Percentiles rank a stretch among this genome's conserved stretches.
These are phyloP conservation scores for Eupithecia centaureata DNA, from an alignment of 2,888 invertebrate species.

Conservation along the genomic window DNA sequence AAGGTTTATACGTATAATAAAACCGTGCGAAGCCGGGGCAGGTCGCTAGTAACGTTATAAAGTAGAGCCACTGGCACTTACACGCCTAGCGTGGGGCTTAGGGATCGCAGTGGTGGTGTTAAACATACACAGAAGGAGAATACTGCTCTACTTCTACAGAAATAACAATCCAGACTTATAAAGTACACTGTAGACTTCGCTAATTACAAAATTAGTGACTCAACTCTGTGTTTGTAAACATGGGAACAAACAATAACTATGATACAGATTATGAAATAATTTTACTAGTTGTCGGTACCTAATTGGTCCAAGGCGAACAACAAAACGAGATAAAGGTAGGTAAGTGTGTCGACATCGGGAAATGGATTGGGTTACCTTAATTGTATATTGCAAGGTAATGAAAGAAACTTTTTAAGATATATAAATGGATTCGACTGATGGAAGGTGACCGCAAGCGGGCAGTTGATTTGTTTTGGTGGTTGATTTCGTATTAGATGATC, in stretches of 20 bases:
- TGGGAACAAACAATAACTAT: constrained; percentile 6
- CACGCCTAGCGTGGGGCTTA: too few species aligned
- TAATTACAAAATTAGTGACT: neutral
- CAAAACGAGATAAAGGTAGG: constrained; percentile 38
- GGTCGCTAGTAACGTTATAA: too few species aligned
- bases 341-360: constrained; percentile 40
- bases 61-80: too few species aligned
- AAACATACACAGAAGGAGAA: too few species aligned
- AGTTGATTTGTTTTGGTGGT: constrained; percentile 41
- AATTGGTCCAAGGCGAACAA: constrained; percentile 45
- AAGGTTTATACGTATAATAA: too few species aligned
- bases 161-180: neutral
- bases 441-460: constrained; percentile 39
- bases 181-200: neutral
- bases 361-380: constrained; percentile 40
- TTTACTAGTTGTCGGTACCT: constrained; percentile 31
- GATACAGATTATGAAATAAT: constrained; percentile 22
- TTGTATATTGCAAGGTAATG: constrained; percentile 42
- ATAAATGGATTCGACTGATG: constrained; percentile 33
- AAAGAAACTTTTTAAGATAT: constrained; percentile 31
- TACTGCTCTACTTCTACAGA: too few species aligned
- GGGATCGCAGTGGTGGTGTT: too few species aligned
- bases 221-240: neutral
- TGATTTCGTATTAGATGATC: constrained; percentile 19
- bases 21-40: too few species aligned